Evolutionary conservation across 2,888 invertebrate genomes (phyloP).

Genomic region (Stramonita haemastoma): DNA sequence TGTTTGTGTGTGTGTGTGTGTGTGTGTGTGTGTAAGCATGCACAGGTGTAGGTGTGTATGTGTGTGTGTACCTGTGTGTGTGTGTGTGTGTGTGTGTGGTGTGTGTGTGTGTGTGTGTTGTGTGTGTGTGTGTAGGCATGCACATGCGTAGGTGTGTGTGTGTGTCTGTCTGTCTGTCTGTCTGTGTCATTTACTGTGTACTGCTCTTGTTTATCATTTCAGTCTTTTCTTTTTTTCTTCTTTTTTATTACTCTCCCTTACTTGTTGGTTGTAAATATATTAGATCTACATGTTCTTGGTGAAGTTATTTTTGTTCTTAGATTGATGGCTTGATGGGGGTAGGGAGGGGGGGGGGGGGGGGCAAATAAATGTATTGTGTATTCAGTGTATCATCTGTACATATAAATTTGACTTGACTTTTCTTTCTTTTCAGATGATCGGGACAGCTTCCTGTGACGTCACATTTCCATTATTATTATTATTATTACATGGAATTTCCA

Average conservation of each 20-base stretch:
- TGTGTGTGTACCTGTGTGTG: neutral
- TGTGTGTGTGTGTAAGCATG: neutral
- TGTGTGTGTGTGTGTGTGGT: neutral
- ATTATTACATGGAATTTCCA: too few relatives aligned
- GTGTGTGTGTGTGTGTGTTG: neutral
- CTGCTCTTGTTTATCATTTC: too few relatives aligned
- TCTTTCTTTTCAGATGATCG: neutral
- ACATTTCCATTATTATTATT: too few relatives aligned
- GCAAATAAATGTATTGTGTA: too few relatives aligned
- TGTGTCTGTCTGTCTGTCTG: neutral
- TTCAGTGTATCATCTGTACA: neutral
- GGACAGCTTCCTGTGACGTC: neutral
- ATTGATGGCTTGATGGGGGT: neutral
- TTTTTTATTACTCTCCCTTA: too few relatives aligned
- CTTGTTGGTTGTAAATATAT: neutral
- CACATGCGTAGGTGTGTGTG: too few relatives aligned
- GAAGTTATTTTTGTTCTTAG: neutral
- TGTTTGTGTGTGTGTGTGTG: slow-evolving; percentile 9
- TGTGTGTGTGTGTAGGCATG: too few relatives aligned
- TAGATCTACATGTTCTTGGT: neutral
- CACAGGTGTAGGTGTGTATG: neutral
- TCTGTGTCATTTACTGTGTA: neutral
- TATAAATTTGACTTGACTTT: neutral
- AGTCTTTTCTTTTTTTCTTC: too few relatives aligned
- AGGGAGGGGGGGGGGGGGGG: neutral